Evolutionary conservation across 2,113 vertebrate genomes (phyloP).

Genomic region (Aix galericulata): DNA sequence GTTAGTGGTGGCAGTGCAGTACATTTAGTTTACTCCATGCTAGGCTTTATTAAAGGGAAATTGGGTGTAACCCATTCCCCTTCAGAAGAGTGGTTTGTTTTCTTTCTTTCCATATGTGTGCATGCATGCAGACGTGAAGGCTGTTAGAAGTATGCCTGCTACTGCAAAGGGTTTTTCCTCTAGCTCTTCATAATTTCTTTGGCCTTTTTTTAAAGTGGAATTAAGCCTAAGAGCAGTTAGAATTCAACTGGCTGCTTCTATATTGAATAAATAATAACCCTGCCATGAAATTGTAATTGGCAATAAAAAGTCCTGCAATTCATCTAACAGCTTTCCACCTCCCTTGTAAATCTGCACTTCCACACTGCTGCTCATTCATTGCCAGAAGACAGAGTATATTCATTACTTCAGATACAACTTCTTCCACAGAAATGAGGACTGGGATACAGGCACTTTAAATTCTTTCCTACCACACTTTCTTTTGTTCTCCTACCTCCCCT

Average conservation of each 20-base stretch:
- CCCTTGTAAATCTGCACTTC: constrained; percentile 5
- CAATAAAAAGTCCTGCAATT: constrained; percentile 49
- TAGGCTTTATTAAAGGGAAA: background rate
- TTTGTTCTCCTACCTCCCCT: background rate
- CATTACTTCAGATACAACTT: constrained; percentile 27
- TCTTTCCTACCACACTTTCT: background rate
- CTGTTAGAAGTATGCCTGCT: background rate
- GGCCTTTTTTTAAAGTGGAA: constrained; percentile 5
- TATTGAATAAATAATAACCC: constrained; percentile 68
- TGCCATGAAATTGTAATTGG: constrained; percentile 52
- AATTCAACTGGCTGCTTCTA: constrained; percentile 38
- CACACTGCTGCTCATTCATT: background rate
- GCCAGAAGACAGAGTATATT: constrained; percentile 16
- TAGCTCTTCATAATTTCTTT: background rate
- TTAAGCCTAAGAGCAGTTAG: constrained; percentile 13
- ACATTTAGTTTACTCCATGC: background rate
- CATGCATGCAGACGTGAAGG: background rate
- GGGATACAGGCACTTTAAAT: background rate
- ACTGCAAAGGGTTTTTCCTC: background rate
- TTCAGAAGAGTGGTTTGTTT: background rate
- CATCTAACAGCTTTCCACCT: constrained; percentile 18
- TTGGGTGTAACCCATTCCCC: background rate
- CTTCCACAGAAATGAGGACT: background rate
- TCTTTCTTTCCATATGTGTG: background rate
- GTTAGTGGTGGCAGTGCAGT: background rate